Conservation (phyloP, 2,113 vertebrate genomes). For the Pagrus major region DNA sequence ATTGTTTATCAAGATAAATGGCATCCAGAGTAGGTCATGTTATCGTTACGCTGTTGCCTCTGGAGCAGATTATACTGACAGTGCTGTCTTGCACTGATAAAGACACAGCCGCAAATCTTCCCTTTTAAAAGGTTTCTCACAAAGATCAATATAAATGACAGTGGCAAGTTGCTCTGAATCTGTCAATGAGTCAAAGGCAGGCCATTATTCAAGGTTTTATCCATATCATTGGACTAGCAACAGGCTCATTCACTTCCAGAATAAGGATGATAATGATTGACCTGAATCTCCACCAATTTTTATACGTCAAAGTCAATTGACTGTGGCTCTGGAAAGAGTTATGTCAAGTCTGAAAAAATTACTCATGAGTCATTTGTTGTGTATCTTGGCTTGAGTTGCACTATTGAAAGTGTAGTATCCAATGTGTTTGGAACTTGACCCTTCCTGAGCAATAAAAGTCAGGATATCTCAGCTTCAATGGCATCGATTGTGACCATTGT, state of each 20-base stretch:
- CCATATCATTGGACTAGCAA: not conserved
- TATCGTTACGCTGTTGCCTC: conserved; percentile 40
- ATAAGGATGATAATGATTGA: conserved; percentile 4
- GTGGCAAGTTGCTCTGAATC: conserved; percentile 21
- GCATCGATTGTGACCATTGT: not conserved
- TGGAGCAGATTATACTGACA: conserved; percentile 45
- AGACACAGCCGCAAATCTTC: conserved; percentile 18
- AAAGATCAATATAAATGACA: conserved; percentile 14
- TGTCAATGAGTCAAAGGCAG: not conserved
- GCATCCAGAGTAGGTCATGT: conserved; percentile 13
- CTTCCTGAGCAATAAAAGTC: not conserved
- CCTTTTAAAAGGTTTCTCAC: not conserved
- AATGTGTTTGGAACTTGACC: not conserved
- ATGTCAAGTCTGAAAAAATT: not conserved
- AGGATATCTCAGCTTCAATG: not conserved
- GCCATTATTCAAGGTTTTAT: conserved; percentile 10
- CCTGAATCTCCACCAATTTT: conserved; percentile 5
- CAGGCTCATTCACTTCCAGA: conserved; percentile 3
- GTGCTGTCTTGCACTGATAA: conserved; percentile 30
- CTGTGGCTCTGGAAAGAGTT: not conserved
- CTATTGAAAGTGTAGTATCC: not conserved
- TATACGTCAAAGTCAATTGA: conserved; percentile 30
- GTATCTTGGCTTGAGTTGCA: not conserved
- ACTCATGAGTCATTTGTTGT: not conserved
- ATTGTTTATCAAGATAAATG: conserved; percentile 47